Base-by-base conservation (phyloP, 2,797 vertebrate genomes). In the Xenopus petersii region DNA sequence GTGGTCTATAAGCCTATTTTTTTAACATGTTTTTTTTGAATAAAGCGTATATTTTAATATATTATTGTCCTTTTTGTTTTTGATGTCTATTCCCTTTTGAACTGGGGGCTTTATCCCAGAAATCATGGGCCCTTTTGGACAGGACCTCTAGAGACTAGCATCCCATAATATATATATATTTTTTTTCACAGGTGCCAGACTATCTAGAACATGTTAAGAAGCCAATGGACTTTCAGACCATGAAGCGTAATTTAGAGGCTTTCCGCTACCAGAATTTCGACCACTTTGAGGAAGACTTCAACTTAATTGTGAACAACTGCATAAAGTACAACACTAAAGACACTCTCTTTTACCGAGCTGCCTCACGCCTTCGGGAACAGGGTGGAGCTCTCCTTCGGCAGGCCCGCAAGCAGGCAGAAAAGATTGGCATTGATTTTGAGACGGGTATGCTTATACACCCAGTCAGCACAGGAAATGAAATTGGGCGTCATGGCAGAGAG, bases 291-390 rank as follows among this genome's bases (percentile, higher is more conserved):
- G 91, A 92, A 2, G 96, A 99, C 89, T 99, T 99, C 80, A 94
- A 96, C 82, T 93, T 99, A 80, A 99, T 99, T 11, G 94, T 99
- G 81, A 98, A 94, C 92, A 99, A 99, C 88, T 99, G 97, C 85
- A 93, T 99, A 84, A 98, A 99, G 84, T 99, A 99, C 88, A 99
- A 99, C 1, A 95, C 97, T 88, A 99, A 99, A 93, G 98, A 99
- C 88, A 99, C 98, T 0, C 95, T 98, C 75, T 99, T 99, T 84
- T 99, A 99, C 84, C 93, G 96, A 2, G 95, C 98, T 0, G 98
- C 98, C 2, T 87, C 97, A 79, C 92, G 95, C 48, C 93, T 99
- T 80, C 89, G 97, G 60, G 98, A 99, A 83, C 93, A 96, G 81
- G 98, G 98, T 21, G 92, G 91, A 0, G 86, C 87, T 0, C 94